Evolutionary conservation across 2,888 invertebrate genomes (phyloP).

Genomic region (Tanypteryx hageni): DNA sequence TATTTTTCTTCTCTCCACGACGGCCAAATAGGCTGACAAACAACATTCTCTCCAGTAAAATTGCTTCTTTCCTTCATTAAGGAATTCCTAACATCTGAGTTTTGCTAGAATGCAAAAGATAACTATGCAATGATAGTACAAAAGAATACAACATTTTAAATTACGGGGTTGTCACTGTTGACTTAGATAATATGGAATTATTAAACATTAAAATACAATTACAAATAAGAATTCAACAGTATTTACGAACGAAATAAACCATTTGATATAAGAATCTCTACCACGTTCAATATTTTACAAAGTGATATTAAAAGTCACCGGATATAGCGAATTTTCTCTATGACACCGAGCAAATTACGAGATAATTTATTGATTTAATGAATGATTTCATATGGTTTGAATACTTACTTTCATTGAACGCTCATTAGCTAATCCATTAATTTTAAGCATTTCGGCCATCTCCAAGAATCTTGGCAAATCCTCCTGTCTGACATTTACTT

Average conservation of each 20-base stretch:
- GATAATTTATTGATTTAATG: not conserved
- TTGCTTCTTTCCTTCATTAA: conserved; percentile 44
- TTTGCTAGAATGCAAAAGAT: conserved; percentile 27
- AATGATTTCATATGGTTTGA: not conserved
- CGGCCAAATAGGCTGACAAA: conserved; percentile 57
- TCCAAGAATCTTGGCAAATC: conserved; percentile 83
- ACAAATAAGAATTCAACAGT: no score
- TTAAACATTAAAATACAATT: no score
- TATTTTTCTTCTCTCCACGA: conserved; percentile 55
- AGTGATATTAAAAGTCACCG: no score
- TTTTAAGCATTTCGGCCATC: conserved; percentile 84
- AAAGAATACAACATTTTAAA: not conserved
- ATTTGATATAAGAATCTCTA: no score
- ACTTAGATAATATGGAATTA: no score
- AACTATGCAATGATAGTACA: not conserved
- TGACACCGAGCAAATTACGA: no score
- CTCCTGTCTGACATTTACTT: conserved; percentile 84
- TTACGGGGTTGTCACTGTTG: not conserved
- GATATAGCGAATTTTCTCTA: no score
- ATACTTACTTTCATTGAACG: conserved; percentile 69
- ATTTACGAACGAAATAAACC: no score
- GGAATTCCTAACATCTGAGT: conserved; percentile 48
- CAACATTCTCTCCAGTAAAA: conserved; percentile 44
- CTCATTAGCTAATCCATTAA: conserved; percentile 82
- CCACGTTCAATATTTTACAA: no score